Evolutionary conservation across 2,888 invertebrate genomes (phyloP).

Genomic region (Drosophila neonasuta): DNA sequence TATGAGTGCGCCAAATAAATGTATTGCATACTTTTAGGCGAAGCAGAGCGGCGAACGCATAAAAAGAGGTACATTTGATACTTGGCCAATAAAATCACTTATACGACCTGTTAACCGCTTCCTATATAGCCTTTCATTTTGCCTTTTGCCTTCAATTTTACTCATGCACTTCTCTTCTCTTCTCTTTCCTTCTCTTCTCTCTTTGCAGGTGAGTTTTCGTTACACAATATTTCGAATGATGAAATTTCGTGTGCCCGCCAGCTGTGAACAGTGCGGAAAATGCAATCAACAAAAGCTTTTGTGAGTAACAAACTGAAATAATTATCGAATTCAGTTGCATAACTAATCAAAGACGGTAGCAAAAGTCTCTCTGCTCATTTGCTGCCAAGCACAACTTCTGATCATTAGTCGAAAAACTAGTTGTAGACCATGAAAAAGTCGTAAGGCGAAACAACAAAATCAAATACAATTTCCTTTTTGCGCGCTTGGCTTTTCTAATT

Average conservation of each 20-base stretch:
- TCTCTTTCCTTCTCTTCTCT: conserved; percentile 3
- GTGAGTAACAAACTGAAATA: neutral
- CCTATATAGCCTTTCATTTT: conserved; percentile 28
- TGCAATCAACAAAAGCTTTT: neutral
- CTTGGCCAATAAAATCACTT: conserved; percentile 62
- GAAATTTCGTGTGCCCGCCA: neutral
- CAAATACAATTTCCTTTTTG: conserved; percentile 23
- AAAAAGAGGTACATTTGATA: conserved; percentile 53
- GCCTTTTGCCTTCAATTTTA: conserved; percentile 7
- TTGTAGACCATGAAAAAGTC: conserved; percentile 6
- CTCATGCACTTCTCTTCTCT: conserved; percentile 15
- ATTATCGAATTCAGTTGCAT: neutral
- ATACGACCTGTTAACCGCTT: conserved; percentile 70
- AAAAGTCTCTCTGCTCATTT: neutral
- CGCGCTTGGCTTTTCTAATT: conserved; percentile 34
- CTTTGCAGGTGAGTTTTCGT: conserved; percentile 59
- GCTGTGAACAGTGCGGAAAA: neutral
- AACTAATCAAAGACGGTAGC: conserved; percentile 1
- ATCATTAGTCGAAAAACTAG: conserved; percentile 39
- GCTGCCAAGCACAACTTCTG: conserved; percentile 2
- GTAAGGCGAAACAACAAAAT: conserved; percentile 5
- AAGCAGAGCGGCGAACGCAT: conserved; percentile 1
- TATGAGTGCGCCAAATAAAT: conserved; percentile 67
- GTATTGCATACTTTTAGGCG: conserved; percentile 48
- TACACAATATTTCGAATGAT: neutral